Percentiles rank a stretch among this genome's conserved stretches.
phyloP scores from a whole-genome alignment of 2,888 invertebrate species.

The Vanessa cardui region DNA sequence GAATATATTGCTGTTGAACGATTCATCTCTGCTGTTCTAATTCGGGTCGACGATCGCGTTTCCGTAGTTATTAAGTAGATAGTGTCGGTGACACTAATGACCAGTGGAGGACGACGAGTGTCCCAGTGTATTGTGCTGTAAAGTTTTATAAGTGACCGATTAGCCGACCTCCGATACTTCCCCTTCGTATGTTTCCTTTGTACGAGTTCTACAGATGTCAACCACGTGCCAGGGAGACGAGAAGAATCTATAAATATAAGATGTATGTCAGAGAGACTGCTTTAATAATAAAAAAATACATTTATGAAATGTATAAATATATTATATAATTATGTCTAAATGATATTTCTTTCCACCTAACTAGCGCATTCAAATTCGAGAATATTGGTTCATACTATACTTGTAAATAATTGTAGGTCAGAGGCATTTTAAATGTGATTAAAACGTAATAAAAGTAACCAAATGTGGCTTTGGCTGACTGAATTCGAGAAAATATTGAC shows the following conservation, averaged over 20 bases:
- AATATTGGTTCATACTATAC: not conserved
- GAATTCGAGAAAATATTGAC: no score
- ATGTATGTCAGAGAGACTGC: slow-evolving; percentile 41
- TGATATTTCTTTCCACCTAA: slow-evolving; percentile 11
- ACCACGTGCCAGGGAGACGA: slow-evolving; percentile 26
- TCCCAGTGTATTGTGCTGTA: slow-evolving; percentile 1
- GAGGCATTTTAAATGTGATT: no score
- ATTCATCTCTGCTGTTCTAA: not conserved
- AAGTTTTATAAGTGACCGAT: slow-evolving; percentile 1
- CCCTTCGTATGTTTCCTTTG: not conserved
- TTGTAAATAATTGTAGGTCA: no score
- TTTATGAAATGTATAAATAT: slow-evolving; percentile 69
- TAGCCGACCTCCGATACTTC: not conserved
- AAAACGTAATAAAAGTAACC: no score
- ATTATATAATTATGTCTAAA: slow-evolving; percentile 22
- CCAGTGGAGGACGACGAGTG: not conserved
- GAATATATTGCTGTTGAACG: slow-evolving; percentile 25
- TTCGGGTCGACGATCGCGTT: not conserved
- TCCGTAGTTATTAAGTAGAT: not conserved
- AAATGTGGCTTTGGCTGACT: no score
- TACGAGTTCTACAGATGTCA: not conserved
- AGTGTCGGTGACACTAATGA: not conserved
- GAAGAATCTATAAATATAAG: slow-evolving; percentile 28
- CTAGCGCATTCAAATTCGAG: not conserved
- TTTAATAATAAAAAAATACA: slow-evolving; percentile 56